Percentiles rank a stretch among this genome's conserved stretches.
Conservation (phyloP, 2,113 vertebrate genomes). For the Oryzias celebensis region DNA sequence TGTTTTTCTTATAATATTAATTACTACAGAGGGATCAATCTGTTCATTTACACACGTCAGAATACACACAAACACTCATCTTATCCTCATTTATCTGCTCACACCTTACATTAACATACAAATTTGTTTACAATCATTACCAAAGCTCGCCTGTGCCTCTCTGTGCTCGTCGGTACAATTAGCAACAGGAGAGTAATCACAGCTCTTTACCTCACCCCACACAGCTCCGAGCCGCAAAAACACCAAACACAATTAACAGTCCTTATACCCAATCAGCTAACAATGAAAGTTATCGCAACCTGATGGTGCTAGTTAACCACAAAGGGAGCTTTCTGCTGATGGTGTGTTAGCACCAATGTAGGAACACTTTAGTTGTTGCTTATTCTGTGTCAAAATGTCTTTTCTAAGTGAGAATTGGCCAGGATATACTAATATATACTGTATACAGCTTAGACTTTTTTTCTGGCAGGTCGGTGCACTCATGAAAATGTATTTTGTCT, state of each 20-base stretch:
- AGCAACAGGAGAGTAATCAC: conserved; percentile 55
- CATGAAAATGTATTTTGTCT: no score
- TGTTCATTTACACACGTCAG: neutral
- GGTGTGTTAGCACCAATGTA: neutral
- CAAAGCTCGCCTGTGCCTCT: conserved; percentile 24
- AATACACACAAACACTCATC: conserved; percentile 9
- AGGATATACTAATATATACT: no score
- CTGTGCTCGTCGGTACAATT: conserved; percentile 54
- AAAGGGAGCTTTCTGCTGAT: conserved; percentile 26
- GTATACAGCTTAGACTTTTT: no score
- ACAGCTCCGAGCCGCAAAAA: conserved; percentile 53
- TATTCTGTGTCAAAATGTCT: no score
- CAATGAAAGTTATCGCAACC: conserved; percentile 59
- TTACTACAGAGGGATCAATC: conserved; percentile 1
- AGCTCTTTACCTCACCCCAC: conserved; percentile 41
- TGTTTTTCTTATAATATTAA: neutral
- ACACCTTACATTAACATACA: conserved; percentile 31
- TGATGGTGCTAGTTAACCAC: conserved; percentile 52
- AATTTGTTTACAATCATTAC: conserved; percentile 60
- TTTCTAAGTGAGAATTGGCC: no score
- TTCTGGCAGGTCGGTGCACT: no score
- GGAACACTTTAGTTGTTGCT: no score
- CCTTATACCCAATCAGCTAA: conserved; percentile 63
- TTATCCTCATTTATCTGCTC: conserved; percentile 30
- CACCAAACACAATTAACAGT: conserved; percentile 55